These are phyloP conservation scores for Neogobius melanostomus DNA, from an alignment of 2,113 vertebrate genomes.

Conservation along the genomic window DNA sequence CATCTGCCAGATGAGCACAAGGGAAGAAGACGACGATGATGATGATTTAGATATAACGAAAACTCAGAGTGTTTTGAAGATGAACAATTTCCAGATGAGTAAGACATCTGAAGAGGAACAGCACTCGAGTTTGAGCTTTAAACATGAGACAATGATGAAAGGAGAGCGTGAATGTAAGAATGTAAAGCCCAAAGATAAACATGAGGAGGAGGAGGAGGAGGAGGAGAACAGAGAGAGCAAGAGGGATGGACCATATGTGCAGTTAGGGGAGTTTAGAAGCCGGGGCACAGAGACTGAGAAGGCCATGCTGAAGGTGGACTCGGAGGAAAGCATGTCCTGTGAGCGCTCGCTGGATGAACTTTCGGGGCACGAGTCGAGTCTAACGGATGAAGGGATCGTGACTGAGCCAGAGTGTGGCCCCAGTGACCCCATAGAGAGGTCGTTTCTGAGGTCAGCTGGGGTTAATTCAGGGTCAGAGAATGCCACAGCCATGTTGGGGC, in stretches of 20 bases:
- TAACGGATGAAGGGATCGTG: slow-evolving; percentile 96
- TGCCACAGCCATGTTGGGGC: slow-evolving; percentile 71
- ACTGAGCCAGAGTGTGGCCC: slow-evolving; percentile 84
- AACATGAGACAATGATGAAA: slow-evolving; percentile 38
- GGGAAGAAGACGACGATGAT: slow-evolving; percentile 78
- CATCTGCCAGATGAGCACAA: slow-evolving; percentile 90
- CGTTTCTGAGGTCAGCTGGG: slow-evolving; percentile 61
- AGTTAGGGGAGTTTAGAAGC: slow-evolving; percentile 58
- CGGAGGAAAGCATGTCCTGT: slow-evolving; percentile 71
- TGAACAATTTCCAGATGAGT: slow-evolving; percentile 33
- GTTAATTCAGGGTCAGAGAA: slow-evolving; percentile 57
- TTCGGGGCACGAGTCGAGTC: slow-evolving; percentile 88
- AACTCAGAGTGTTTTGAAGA: slow-evolving; percentile 22
- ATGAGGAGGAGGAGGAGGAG: slow-evolving; percentile 59
- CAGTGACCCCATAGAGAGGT: slow-evolving; percentile 40
- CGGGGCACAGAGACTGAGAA: slow-evolving; percentile 57
- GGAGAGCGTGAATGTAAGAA: slow-evolving; percentile 28
- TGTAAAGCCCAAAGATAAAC: slow-evolving; percentile 62
- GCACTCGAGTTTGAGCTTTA: slow-evolving; percentile 6
- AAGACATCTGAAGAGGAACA: slow-evolving; percentile 33
- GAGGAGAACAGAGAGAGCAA: slow-evolving; percentile 58
- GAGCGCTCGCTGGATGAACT: slow-evolving; percentile 86
- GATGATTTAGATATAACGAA: slow-evolving; percentile 49
- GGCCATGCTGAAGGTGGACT: slow-evolving; percentile 66
- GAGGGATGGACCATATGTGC: slow-evolving; percentile 63